phyloP scores from a whole-genome alignment of 1,140 invertebrate genomes.

The Scaptomyza hsui region DNA sequence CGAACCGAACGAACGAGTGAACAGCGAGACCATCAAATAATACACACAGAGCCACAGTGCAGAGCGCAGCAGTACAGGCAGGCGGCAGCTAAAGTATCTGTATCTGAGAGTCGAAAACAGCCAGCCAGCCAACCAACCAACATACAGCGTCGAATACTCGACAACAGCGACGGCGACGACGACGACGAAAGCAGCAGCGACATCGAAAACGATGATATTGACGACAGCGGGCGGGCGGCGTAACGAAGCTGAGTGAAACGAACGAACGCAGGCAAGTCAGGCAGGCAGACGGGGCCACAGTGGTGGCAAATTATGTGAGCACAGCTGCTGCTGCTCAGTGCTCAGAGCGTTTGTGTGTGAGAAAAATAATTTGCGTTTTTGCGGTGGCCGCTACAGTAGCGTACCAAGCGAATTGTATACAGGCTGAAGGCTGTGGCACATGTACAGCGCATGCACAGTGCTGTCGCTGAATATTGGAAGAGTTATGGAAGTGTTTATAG shows the following conservation, averaged over 20 bases:
- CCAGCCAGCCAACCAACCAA: slow-evolving; percentile 59
- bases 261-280: slow-evolving; percentile 3
- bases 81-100: slow-evolving; percentile 51
- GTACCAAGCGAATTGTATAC: slow-evolving; percentile 26
- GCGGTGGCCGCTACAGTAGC: slow-evolving; percentile 54
- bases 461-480: slow-evolving; percentile 57
- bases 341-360: slow-evolving; percentile 33
- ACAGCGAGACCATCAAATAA: slow-evolving; percentile 80
- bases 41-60: slow-evolving; percentile 47
- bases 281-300: slow-evolving; percentile 48
- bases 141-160: slow-evolving; percentile 50
- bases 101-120: slow-evolving; percentile 62
- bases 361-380: slow-evolving; percentile 68
- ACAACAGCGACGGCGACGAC: background rate
- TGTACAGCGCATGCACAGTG: slow-evolving; percentile 70
- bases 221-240: slow-evolving; percentile 28
- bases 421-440: slow-evolving; percentile 6
- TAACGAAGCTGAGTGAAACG: slow-evolving; percentile 7
- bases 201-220: slow-evolving; percentile 2
- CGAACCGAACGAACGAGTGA: slow-evolving; percentile 62
- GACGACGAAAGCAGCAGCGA: slow-evolving; percentile 3
- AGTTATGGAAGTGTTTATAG: background rate
- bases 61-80: slow-evolving; percentile 53
- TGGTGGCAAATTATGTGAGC: slow-evolving; percentile 55
- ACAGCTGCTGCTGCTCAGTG: slow-evolving; percentile 33